Evolutionary conservation across 2,888 invertebrate genomes (phyloP).

Genomic region (Odontomyia ornata): DNA sequence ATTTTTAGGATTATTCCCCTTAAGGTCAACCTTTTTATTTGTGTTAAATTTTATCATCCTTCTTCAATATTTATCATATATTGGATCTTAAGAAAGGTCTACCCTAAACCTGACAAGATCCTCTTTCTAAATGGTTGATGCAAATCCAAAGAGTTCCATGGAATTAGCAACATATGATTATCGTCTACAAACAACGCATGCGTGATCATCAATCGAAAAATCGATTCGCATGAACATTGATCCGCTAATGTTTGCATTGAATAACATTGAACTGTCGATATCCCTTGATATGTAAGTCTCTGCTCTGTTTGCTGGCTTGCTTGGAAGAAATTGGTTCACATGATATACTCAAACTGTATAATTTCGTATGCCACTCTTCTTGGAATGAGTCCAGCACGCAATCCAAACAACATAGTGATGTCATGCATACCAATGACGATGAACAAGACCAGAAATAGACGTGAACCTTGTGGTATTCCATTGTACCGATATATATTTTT

Average conservation of each 20-base stretch:
- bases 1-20: too few species aligned
- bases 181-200: constrained; percentile 5
- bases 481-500: not conserved
- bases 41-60: too few species aligned
- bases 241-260: not conserved
- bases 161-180: not conserved
- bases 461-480: not conserved
- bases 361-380: constrained; percentile 26
- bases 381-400: constrained; percentile 31
- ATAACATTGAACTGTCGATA: constrained; percentile 27
- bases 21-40: too few species aligned
- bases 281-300: too few species aligned
- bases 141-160: not conserved
- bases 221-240: constrained; percentile 9
- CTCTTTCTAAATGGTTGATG: not conserved
- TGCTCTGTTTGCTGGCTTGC: not conserved
- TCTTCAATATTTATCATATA: too few species aligned
- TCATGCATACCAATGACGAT: constrained; percentile 37
- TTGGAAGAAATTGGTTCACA: constrained; percentile 18
- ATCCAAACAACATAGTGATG: constrained; percentile 21
- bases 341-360: not conserved
- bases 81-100: too few species aligned
- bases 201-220: constrained; percentile 14
- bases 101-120: too few species aligned
- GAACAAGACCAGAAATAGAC: constrained; percentile 14